phyloP scores from a whole-genome alignment of 2,888 invertebrate genomes.

The Eilema sororculum region DNA sequence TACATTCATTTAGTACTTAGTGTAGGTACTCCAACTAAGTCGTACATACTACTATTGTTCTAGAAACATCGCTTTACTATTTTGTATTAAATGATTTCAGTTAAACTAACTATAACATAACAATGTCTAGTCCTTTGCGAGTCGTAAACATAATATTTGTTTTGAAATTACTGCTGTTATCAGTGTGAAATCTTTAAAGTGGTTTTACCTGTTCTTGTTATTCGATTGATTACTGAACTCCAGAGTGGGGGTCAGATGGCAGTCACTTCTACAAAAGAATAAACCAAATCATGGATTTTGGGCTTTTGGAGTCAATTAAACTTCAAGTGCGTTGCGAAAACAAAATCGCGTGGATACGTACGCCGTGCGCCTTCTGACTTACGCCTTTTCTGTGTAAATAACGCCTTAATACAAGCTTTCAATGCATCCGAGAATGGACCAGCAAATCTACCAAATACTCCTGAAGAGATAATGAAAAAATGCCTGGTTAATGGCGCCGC shows the following conservation, averaged over 20 bases:
- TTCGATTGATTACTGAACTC: neutral
- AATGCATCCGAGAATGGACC: too few species aligned
- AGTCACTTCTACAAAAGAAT: too few species aligned
- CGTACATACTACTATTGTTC: neutral
- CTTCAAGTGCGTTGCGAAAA: too few species aligned
- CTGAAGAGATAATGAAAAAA: too few species aligned
- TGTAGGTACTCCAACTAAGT: neutral
- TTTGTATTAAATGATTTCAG: slow-evolving; percentile 12
- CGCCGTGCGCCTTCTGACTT: too few species aligned
- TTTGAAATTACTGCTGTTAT: neutral
- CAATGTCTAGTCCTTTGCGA: slow-evolving; percentile 9
- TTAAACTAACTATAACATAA: slow-evolving; percentile 8
- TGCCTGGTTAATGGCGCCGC: too few species aligned
- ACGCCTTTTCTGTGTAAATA: too few species aligned
- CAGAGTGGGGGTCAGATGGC: neutral
- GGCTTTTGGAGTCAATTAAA: too few species aligned
- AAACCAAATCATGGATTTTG: too few species aligned
- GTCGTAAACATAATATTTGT: neutral
- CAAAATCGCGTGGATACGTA: too few species aligned
- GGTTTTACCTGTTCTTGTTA: neutral
- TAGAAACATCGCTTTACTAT: neutral
- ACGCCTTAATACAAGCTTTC: neutral
- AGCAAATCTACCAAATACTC: neutral
- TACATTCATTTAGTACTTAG: too few species aligned
- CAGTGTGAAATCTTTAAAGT: neutral